Evolutionary conservation across 2,797 vertebrate species (phyloP).

Genomic region (Dendrocincla fuliginosa): DNA sequence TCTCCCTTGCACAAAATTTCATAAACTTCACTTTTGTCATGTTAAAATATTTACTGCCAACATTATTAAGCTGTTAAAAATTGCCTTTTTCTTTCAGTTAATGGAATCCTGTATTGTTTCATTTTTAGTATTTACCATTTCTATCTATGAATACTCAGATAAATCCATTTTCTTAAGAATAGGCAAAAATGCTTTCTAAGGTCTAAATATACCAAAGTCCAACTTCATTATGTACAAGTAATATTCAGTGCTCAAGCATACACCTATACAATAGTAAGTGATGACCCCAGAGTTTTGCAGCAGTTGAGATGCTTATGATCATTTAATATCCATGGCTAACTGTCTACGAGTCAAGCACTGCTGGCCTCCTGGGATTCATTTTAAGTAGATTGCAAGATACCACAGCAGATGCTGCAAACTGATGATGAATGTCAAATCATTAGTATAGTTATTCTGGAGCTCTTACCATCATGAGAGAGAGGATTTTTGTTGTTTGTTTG

Average conservation of each 20-base stretch:
- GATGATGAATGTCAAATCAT: not conserved
- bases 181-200: not conserved
- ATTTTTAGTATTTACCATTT: not conserved
- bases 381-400: not conserved
- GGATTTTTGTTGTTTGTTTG: not conserved
- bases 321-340: constrained; percentile 23
- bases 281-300: not conserved
- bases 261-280: not conserved
- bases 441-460: not conserved
- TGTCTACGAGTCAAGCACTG: not conserved
- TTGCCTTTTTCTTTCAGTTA: fast-evolving
- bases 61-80: not conserved
- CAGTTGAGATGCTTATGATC: not conserved
- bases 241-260: not conserved
- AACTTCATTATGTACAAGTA: not conserved
- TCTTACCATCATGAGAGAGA: not conserved
- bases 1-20: not conserved
- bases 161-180: not conserved
- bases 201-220: not conserved
- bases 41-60: not conserved
- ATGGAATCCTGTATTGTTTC: not conserved
- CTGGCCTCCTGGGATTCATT: constrained; percentile 19
- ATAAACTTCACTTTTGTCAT: not conserved
- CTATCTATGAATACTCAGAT: not conserved
- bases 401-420: not conserved